A percentile compares a stretch with the other conserved stretches of the same genome.
phyloP scores from a whole-genome alignment of 2,113 vertebrate genomes.

The Probosciger aterrimus region DNA sequence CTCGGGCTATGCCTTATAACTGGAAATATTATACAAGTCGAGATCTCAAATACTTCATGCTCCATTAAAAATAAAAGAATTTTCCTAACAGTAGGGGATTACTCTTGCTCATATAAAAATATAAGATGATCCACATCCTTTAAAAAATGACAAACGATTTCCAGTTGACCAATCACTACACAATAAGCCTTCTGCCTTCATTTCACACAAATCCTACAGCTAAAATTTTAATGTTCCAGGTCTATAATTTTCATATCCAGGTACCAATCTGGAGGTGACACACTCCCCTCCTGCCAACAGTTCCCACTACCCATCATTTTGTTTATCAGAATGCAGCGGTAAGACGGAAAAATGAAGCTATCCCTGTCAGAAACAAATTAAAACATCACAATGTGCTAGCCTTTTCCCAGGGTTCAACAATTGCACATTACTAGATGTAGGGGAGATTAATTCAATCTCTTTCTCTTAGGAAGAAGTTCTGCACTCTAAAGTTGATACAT shows the following conservation, averaged over 20 bases:
- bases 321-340: neutral
- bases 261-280: neutral
- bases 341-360: neutral
- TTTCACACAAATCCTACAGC: neutral
- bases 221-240: neutral
- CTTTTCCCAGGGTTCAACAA: neutral
- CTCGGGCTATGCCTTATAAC: neutral
- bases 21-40: neutral
- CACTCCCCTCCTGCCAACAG: neutral
- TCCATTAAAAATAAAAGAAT: conserved; percentile 4
- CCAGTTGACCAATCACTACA: neutral
- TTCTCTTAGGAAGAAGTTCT: neutral
- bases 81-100: neutral
- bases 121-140: neutral
- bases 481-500: neutral
- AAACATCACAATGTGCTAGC: neutral
- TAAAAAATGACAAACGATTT: neutral
- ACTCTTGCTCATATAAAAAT: neutral
- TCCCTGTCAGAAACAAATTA: neutral
- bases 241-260: conserved; percentile 7
- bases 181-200: neutral
- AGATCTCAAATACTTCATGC: neutral
- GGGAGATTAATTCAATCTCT: neutral
- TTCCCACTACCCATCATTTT: neutral
- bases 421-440: neutral